Evolutionary conservation across 1,140 invertebrate species (phyloP).

Genomic region (Yoshiicerus persimilis): DNA sequence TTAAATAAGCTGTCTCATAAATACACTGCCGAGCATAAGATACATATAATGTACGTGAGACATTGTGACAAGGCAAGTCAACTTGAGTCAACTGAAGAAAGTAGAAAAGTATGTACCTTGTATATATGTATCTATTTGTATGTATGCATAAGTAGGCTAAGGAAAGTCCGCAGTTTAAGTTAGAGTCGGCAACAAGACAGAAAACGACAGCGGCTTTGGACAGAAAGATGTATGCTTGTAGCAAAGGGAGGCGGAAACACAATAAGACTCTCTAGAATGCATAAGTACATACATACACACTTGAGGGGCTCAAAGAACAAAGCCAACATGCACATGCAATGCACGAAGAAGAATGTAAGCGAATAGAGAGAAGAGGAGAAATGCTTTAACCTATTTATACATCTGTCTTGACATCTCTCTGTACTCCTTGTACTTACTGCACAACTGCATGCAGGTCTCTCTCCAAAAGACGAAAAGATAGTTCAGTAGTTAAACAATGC

Average conservation of each 20-base stretch:
- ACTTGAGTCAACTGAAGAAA: neutral
- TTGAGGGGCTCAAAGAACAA: neutral
- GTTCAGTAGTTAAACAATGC: neutral
- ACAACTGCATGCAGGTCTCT: neutral
- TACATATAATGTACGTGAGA: neutral
- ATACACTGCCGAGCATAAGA: neutral
- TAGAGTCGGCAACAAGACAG: neutral
- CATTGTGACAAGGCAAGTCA: neutral
- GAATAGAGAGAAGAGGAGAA: neutral
- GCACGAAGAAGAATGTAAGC: neutral
- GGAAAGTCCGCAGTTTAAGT: neutral
- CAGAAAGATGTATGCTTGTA: neutral
- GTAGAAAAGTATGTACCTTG: neutral
- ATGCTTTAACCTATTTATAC: neutral
- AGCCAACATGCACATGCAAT: neutral
- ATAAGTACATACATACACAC: neutral
- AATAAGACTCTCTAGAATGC: neutral
- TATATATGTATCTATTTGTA: neutral
- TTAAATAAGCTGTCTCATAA: constrained; percentile 23
- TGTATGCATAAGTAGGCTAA: neutral
- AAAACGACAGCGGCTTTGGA: neutral
- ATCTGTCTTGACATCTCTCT: neutral
- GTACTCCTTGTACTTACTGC: neutral
- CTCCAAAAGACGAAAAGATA: neutral
- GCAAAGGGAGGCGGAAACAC: neutral